Evolutionary conservation across 2,113 vertebrate species (phyloP).

Genomic region (Lamprologus lemairii): DNA sequence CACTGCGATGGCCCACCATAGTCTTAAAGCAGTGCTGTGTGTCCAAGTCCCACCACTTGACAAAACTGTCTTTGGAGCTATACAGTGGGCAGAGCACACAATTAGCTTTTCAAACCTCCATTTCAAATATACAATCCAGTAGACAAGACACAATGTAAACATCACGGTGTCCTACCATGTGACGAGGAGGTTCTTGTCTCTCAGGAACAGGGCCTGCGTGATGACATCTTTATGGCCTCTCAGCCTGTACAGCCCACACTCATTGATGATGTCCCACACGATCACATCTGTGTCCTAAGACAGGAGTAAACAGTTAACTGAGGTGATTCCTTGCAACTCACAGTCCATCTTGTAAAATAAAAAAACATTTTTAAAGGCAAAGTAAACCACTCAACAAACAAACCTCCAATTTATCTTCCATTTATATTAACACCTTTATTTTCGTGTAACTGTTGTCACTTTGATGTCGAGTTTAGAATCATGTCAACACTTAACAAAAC

Average conservation of each 20-base stretch:
- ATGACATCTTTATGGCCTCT: conserved; percentile 89
- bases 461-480: not conserved
- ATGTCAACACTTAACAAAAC: not conserved
- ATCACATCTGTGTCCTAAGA: conserved; percentile 93
- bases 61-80: conserved; percentile 90
- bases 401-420: not conserved
- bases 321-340: not conserved
- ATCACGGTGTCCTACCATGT: conserved; percentile 74
- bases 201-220: conserved; percentile 84
- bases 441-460: not conserved
- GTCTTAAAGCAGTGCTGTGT: conserved; percentile 98
- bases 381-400: not conserved
- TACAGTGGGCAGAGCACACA: not conserved
- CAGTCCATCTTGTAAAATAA: not conserved
- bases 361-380: not conserved
- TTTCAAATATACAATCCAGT: not conserved
- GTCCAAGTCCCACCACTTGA: conserved; percentile 98
- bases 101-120: not conserved
- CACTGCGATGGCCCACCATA: conserved; percentile 88
- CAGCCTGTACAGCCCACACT: conserved; percentile 89
- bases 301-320: not conserved
- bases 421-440: not conserved
- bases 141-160: not conserved
- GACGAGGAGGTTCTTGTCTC: conserved; percentile 85
- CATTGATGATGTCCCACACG: conserved; percentile 95